These are phyloP conservation scores for Pachliopta kotzebuea DNA, from an alignment of 2,888 invertebrate genomes.

Conservation along the genomic window DNA sequence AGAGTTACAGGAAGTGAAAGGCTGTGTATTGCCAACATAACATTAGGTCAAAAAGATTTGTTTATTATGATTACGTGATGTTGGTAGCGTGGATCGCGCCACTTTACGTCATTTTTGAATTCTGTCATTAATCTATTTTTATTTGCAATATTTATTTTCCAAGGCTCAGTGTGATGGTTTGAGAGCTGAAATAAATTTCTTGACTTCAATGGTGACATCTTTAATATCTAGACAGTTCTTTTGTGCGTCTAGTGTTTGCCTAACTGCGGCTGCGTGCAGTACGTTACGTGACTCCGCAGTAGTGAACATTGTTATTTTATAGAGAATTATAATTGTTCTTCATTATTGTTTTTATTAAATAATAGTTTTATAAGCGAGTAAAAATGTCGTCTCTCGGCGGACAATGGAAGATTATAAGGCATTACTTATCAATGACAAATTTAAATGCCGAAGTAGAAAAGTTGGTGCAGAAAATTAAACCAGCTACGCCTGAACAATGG, in stretches of 20 bases:
- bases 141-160: constrained; percentile 44
- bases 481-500: constrained; percentile 64
- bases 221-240: constrained; percentile 30
- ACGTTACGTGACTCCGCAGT: constrained; percentile 34
- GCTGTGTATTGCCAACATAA: not conserved
- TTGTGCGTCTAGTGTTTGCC: constrained; percentile 29
- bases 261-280: constrained; percentile 24
- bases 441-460: constrained; percentile 65
- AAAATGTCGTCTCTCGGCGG: constrained; percentile 67
- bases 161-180: constrained; percentile 35
- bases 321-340: not conserved
- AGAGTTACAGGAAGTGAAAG: constrained; percentile 30
- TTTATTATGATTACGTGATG: constrained; percentile 50
- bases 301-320: not conserved
- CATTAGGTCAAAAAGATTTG: constrained; percentile 30
- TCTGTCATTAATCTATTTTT: constrained; percentile 65
- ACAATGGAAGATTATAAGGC: constrained; percentile 69
- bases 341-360: not conserved
- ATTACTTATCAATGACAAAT: constrained; percentile 62
- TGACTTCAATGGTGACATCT: constrained; percentile 32
- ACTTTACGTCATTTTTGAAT: constrained; percentile 59
- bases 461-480: constrained; percentile 60
- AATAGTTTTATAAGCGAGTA: not conserved
- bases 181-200: constrained; percentile 24
- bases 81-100: constrained; percentile 63